A percentile compares a stretch with the other conserved stretches of the same genome.
These are phyloP conservation scores for Graptemys geographica DNA, from an alignment of 2,797 vertebrate species.

Conservation along the genomic window DNA sequence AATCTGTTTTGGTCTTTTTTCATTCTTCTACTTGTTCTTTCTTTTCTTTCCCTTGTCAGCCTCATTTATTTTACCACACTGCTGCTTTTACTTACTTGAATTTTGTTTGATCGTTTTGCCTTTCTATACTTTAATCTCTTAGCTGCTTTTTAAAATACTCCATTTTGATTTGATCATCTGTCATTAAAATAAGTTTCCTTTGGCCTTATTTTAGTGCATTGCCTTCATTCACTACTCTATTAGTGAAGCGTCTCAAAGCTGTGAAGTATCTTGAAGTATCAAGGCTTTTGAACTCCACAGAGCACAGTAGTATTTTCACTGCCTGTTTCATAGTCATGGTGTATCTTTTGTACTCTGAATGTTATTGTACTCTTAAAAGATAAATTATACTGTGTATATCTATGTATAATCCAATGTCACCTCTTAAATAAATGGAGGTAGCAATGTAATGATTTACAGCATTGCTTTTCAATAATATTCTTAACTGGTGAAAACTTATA, in stretches of 20 bases:
- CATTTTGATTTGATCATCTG: neutral
- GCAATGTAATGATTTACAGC: neutral
- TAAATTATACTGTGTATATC: neutral
- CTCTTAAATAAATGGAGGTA: neutral
- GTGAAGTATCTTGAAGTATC: neutral
- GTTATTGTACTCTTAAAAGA: neutral
- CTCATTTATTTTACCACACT: neutral
- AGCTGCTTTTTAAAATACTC: neutral
- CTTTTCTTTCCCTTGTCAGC: no score
- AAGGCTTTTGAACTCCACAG: neutral
- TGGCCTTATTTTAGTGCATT: neutral
- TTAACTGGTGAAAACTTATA: neutral
- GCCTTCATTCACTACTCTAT: neutral
- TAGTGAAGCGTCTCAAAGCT: fast-evolving
- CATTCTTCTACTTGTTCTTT: neutral
- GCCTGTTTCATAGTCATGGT: neutral
- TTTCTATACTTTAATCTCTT: neutral
- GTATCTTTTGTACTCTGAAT: neutral
- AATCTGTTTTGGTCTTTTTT: neutral
- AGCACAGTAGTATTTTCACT: neutral
- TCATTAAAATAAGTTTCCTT: neutral
- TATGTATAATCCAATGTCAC: neutral
- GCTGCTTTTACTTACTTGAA: neutral
- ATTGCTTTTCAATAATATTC: neutral
- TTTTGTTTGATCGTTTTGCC: neutral